Conservation (phyloP, 2,113 vertebrate genomes). For the Aleadryas rufinucha region DNA sequence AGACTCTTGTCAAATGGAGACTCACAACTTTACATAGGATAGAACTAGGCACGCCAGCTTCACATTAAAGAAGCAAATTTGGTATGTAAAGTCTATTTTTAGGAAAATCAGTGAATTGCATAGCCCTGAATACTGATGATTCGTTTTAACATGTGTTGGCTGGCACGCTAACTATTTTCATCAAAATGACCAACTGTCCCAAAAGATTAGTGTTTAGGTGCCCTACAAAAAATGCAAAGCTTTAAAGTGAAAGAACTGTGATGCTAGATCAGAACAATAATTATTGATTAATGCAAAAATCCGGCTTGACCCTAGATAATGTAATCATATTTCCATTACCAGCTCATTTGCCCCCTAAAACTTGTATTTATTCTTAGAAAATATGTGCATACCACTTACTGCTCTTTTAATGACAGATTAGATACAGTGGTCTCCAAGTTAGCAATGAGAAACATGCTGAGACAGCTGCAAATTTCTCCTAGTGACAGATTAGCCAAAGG, state of each 20-base stretch:
- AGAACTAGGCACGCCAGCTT: not conserved
- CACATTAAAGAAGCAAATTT: not conserved
- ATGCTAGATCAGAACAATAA: not conserved
- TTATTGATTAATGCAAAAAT: not conserved
- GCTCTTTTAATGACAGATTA: not conserved
- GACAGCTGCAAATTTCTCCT: constrained; percentile 26
- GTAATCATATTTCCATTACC: not conserved
- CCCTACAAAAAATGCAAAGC: not conserved
- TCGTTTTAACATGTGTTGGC: not conserved
- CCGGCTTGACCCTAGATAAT: not conserved
- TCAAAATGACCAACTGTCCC: not conserved
- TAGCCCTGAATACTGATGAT: not conserved
- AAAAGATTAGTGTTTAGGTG: not conserved
- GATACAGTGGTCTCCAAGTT: not conserved
- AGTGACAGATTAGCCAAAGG: constrained; percentile 38
- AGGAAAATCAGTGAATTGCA: not conserved
- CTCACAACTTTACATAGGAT: not conserved
- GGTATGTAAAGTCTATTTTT: not conserved
- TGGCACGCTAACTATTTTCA: not conserved
- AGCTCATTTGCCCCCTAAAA: not conserved
- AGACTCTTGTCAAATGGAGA: not conserved
- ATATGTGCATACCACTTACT: not conserved
- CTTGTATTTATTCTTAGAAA: not conserved
- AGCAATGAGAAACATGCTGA: constrained; percentile 33
- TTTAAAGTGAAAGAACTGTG: not conserved